These are phyloP conservation scores for Lanius collurio DNA, from an alignment of 2,113 vertebrate genomes.

Conservation along the genomic window DNA sequence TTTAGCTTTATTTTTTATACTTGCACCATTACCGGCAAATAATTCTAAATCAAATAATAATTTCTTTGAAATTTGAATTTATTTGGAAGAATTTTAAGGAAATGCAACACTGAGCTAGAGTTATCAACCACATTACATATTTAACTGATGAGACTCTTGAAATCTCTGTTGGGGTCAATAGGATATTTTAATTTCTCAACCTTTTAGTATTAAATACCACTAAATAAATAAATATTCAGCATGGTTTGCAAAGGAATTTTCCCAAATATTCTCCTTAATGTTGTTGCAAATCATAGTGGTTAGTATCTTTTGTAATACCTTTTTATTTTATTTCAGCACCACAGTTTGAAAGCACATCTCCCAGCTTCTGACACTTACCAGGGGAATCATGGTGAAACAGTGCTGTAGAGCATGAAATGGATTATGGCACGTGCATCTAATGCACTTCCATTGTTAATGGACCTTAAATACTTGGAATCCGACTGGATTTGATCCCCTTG, in stretches of 20 bases:
- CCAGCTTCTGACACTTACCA: neutral
- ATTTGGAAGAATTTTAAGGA: neutral
- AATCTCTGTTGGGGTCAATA: neutral
- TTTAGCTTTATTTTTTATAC: neutral
- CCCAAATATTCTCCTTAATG: neutral
- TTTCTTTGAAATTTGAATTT: neutral
- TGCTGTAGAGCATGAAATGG: neutral
- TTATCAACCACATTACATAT: neutral
- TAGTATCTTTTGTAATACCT: neutral
- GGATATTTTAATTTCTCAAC: neutral
- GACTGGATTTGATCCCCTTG: neutral
- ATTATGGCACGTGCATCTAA: rapidly evolving
- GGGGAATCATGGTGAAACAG: rapidly evolving
- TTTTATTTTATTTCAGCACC: neutral
- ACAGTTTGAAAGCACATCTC: neutral
- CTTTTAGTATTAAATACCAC: neutral
- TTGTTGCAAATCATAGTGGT: neutral
- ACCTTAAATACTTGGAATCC: neutral
- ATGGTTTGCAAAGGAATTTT: neutral
- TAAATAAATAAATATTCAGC: constrained; percentile 25
- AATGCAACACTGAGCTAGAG: neutral
- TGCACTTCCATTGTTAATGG: rapidly evolving
- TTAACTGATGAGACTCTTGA: neutral
- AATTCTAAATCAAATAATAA: neutral
- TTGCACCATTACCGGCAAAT: neutral